These are phyloP conservation scores for Carpatolechia fugitivella DNA, from an alignment of 2,888 invertebrate genomes.

Conservation along the genomic window DNA sequence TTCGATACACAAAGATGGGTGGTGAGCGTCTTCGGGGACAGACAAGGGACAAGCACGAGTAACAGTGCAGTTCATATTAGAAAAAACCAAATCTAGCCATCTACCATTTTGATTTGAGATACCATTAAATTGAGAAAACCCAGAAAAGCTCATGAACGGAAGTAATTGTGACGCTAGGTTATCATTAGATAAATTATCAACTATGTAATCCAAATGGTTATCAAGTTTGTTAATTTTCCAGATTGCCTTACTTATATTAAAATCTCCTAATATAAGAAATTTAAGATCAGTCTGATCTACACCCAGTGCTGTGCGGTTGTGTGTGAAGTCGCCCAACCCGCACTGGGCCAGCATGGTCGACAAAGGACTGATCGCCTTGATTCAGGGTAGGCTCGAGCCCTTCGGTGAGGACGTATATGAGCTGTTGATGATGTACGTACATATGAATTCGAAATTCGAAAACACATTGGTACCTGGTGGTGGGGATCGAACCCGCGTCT, in stretches of 20 bases:
- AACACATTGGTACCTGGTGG: too few relatives aligned
- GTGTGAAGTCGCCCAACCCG: too few relatives aligned
- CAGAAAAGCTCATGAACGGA: neutral
- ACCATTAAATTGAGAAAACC: neutral
- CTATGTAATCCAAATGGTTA: neutral
- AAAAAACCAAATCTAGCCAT: neutral
- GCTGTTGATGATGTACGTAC: too few relatives aligned
- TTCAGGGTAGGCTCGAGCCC: too few relatives aligned
- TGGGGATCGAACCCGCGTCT: too few relatives aligned
- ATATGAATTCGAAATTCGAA: too few relatives aligned
- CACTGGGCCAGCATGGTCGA: too few relatives aligned
- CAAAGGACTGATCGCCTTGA: too few relatives aligned
- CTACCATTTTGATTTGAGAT: neutral
- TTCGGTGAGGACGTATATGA: too few relatives aligned
- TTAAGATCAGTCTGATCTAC: neutral
- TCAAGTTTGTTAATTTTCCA: neutral
- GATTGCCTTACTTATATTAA: constrained; percentile 5
- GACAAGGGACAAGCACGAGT: neutral
- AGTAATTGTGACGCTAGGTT: neutral
- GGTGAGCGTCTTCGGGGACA: too few relatives aligned
- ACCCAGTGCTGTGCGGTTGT: too few relatives aligned
- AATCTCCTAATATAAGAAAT: constrained; percentile 6
- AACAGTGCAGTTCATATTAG: too few relatives aligned
- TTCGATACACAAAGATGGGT: neutral
- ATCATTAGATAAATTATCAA: neutral